A percentile compares a stretch with the other conserved stretches of the same genome.
Evolutionary conservation across 2,888 invertebrate species (phyloP).

Genomic region (Myathropa florea): DNA sequence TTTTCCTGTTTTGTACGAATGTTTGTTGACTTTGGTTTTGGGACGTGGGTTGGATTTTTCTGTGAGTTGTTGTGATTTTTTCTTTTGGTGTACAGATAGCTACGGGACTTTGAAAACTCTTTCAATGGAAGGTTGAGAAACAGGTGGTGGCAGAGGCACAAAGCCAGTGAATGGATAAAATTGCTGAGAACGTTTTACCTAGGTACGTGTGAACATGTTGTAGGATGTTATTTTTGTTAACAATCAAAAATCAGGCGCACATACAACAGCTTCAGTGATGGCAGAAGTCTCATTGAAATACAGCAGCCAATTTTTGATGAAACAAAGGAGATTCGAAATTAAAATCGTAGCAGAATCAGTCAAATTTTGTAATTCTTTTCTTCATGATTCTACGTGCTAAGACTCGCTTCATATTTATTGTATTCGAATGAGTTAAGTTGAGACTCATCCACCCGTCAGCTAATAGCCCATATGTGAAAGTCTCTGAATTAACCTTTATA

Average conservation of each 20-base stretch:
- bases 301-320: neutral
- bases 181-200: neutral
- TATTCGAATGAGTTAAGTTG: neutral
- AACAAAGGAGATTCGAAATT: neutral
- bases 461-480: neutral
- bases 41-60: neutral
- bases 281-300: no score
- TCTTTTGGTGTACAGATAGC: neutral
- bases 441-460: neutral
- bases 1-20: neutral
- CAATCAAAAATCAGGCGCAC: no score
- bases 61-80: constrained; percentile 2
- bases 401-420: neutral
- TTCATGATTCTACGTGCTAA: neutral
- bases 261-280: no score
- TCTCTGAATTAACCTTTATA: neutral
- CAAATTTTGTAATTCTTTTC: neutral
- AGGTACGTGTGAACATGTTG: no score
- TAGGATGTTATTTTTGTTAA: no score
- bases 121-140: neutral
- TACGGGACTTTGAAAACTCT: neutral
- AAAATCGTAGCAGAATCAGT: neutral
- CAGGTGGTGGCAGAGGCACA: neutral
- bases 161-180: no score
- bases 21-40: neutral